phyloP scores from a whole-genome alignment of 64 coral and sea anemone species.

The Cladopsammia gracilis region DNA sequence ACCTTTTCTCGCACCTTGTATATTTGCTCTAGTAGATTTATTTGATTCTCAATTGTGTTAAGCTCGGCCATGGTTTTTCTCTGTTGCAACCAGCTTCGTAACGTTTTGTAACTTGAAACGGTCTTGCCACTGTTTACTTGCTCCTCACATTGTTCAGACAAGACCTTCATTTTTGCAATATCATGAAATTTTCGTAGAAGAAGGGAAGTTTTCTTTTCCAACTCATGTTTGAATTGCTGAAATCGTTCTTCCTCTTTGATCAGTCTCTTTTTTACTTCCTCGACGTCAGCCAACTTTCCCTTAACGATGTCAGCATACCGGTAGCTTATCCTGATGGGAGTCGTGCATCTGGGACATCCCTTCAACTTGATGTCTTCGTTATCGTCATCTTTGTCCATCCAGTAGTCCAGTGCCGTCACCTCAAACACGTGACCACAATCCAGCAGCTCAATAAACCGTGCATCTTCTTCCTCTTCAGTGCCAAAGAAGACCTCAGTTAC shows the following conservation, averaged over 20 bases:
- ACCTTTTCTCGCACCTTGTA: conserved; percentile 49
- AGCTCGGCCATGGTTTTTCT: conserved; percentile 73
- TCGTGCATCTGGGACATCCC: conserved; percentile 80
- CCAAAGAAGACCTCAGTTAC: conserved; percentile 62
- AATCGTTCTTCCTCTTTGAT: conserved; percentile 60
- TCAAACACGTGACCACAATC: conserved; percentile 77
- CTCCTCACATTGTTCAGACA: not conserved
- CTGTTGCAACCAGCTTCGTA: conserved; percentile 59
- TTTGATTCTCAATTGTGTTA: conserved; percentile 78
- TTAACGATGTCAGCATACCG: conserved; percentile 90
- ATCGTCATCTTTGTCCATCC: conserved; percentile 35
- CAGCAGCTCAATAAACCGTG: conserved; percentile 61
- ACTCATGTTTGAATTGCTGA: not conserved
- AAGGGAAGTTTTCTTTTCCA: not conserved
- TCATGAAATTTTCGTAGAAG: not conserved
- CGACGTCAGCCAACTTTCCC: conserved; percentile 64
- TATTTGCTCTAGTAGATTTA: conserved; percentile 49
- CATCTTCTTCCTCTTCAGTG: conserved; percentile 46
- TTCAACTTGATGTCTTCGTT: conserved; percentile 70
- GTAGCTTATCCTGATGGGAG: conserved; percentile 72
- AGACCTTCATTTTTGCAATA: not conserved
- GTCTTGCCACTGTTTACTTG: not conserved
- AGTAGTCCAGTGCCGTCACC: conserved; percentile 61
- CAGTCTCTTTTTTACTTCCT: conserved; percentile 70
- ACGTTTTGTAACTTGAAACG: not conserved